These are phyloP conservation scores for Rhagophthalmus giganteus DNA, from an alignment of 2,888 invertebrate species.

Conservation along the genomic window DNA sequence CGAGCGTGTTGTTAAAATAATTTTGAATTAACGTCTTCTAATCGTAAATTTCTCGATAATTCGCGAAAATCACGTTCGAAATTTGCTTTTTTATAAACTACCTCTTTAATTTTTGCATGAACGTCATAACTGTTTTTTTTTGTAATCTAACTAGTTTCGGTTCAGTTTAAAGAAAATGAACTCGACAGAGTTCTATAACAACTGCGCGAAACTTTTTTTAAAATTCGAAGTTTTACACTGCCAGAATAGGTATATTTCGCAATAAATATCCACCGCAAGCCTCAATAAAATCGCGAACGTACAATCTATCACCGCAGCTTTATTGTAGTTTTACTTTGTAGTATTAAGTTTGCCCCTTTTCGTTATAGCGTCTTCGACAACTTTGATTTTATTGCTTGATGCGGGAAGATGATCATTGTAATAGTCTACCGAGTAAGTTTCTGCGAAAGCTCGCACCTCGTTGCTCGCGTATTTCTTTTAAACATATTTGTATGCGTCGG, in stretches of 20 bases:
- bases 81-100: too few species aligned
- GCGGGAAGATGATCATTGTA: conserved; percentile 16
- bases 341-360: conserved; percentile 18
- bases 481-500: conserved; percentile 9
- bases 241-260: conserved; percentile 6
- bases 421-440: conserved; percentile 8
- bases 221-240: conserved; percentile 13
- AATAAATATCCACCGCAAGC: conserved; percentile 16
- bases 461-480: conserved; percentile 3
- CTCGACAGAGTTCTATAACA: too few species aligned
- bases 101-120: too few species aligned
- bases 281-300: conserved; percentile 15
- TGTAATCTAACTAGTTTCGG: too few species aligned
- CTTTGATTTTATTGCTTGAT: conserved; percentile 20
- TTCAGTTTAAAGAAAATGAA: too few species aligned
- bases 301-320: conserved; percentile 16
- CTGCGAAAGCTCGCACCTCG: conserved; percentile 7
- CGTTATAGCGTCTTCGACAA: conserved; percentile 11
- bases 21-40: too few species aligned
- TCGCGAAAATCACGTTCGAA: too few species aligned
- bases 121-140: too few species aligned
- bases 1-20: too few species aligned
- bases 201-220: conserved; percentile 3
- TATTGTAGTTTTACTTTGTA: conserved; percentile 23
- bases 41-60: too few species aligned